A percentile compares a stretch with the other conserved stretches of the same genome.
phyloP scores from a whole-genome alignment of 2,888 invertebrate species.

The Himalopsyche tibetana region DNA sequence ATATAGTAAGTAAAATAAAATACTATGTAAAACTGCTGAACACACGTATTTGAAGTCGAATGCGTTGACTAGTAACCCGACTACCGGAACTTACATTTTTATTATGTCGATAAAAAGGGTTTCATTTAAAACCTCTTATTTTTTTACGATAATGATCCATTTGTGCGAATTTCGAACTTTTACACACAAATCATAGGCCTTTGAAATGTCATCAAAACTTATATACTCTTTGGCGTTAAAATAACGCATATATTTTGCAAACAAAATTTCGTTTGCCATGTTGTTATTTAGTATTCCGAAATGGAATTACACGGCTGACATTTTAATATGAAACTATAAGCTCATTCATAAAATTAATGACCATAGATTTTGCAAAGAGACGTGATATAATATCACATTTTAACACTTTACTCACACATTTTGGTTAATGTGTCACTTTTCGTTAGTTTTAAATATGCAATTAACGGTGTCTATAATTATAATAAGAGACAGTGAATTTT shows the following conservation, averaged over 20 bases:
- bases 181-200: conserved; percentile 47
- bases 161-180: conserved; percentile 45
- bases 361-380: no score
- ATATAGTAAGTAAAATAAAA: no score
- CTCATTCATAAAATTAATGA: no score
- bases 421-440: no score
- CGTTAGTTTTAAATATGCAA: no score
- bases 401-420: no score
- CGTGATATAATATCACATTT: no score
- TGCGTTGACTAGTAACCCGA: not conserved
- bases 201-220: conserved; percentile 50
- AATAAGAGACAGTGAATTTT: no score
- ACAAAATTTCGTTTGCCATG: conserved; percentile 37
- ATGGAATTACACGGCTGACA: not conserved
- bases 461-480: no score
- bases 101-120: conserved; percentile 48
- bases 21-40: not conserved
- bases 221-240: conserved; percentile 12
- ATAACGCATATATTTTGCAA: not conserved
- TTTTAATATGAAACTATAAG: no score
- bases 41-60: not conserved
- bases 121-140: conserved; percentile 50
- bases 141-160: conserved; percentile 54
- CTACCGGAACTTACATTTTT: conserved; percentile 27
- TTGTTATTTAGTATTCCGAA: not conserved